Evolutionary conservation across 2,797 vertebrate species (phyloP), one percentile per base, ranked within the genome.

Genomic region (Siniperca obscura): DNA sequence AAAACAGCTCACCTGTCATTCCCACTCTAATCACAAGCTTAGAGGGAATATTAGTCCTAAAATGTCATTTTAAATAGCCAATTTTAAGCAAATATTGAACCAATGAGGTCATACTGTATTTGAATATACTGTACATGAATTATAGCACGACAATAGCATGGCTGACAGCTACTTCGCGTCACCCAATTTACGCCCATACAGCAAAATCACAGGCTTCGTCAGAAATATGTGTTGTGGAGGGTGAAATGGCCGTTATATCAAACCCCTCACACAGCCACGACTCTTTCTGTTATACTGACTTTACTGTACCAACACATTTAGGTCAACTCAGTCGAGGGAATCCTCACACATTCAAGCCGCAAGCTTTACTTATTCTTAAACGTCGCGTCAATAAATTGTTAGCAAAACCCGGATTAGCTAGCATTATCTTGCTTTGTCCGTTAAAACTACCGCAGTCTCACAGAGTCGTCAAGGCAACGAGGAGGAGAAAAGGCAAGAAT

Each of bases 381-480:
- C 22, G 11, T 16, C 2, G 52, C 14, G 77, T 57, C n/a, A 38
- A 65, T 61, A 68, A 68, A 81, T 57, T 46, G 74, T 67, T 79
- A 78, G 52, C 44, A 46, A 53, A 74, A 19, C 56, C 42, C 21
- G 57, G 84, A 82, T 91, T 89, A 84, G 64, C 81, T 44, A 38
- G 50, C 81, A 22, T 69, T 76, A 78, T 62, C 76, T 78, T 3
- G 87, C 86, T 90, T 87, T 89, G 91, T 87, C 78, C 55, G 64
- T 38, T 80, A 17, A 78, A 91, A 90, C 75, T 82, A 91, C 93
- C 88, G 91, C 92, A 93, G 89, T 91, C 85, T 73, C 53, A 0
- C 72, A 0, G 61, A 84, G 86, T 88, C 85, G 78, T 48, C 86
- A 86, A 80, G 86, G 88, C 74, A 89, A 88, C 82, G 14, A 12